These are phyloP conservation scores for Blennius ocellaris DNA, from an alignment of 2,113 vertebrate genomes.

Conservation along the genomic window DNA sequence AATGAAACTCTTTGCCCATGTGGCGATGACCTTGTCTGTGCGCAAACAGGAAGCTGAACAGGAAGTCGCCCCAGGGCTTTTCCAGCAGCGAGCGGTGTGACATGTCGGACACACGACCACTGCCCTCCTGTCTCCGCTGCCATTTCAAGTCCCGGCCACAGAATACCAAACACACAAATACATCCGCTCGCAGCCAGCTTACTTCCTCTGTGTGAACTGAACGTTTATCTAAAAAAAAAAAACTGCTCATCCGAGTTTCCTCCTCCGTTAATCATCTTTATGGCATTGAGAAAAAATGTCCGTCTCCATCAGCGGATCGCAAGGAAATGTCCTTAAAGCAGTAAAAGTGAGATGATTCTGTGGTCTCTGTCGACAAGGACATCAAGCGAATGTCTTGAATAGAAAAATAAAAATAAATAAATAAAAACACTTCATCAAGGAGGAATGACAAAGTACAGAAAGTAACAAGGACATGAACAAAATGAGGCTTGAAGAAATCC, in stretches of 20 bases:
- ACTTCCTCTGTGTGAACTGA: not conserved
- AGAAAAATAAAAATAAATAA: too few species aligned
- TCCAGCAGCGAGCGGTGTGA: constrained; percentile 13
- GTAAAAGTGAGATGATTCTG: not conserved
- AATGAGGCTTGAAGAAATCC: too few species aligned
- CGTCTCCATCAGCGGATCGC: constrained; percentile 18
- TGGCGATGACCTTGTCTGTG: constrained; percentile 29
- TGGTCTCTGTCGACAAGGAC: constrained; percentile 18
- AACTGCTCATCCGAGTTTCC: too few species aligned
- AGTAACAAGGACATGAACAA: too few species aligned
- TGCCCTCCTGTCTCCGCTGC: constrained; percentile 9
- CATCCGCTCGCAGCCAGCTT: not conserved
- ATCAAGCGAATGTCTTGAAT: constrained; percentile 3
- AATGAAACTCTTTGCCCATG: not conserved
- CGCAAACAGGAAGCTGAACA: constrained; percentile 25
- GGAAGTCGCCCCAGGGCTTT: constrained; percentile 17
- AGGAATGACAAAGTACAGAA: not conserved
- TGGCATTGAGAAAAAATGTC: not conserved
- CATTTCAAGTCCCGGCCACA: not conserved
- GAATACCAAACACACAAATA: not conserved
- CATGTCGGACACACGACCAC: constrained; percentile 19
- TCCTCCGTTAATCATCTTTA: constrained; percentile 9
- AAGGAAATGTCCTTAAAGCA: constrained; percentile 11
- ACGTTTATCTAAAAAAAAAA: too few species aligned
- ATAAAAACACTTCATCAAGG: too few species aligned